Evolutionary conservation across 2,113 vertebrate species (phyloP), one percentile per base, ranked within the genome.

Genomic region (Rhegmatorhina hoffmannsi): DNA sequence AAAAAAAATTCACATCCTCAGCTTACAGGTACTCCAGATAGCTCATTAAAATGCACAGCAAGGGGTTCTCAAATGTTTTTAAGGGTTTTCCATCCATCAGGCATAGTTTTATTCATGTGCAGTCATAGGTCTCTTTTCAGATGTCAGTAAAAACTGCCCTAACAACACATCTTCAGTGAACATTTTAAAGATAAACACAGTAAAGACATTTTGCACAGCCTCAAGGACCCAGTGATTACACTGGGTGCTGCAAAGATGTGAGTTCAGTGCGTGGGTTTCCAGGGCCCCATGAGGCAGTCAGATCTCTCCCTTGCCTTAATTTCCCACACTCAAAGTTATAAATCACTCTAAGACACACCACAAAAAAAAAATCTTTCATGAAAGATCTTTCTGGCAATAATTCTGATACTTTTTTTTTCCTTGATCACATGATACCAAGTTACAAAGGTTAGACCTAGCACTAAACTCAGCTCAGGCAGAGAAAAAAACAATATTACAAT

Each of bases 71-170:
- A 46, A n/a, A 19, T 10, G 11, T 7, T 56, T 82, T 36, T 14
- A 58, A 81, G n/a, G 43, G 49, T 46, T 75, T 87, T 70, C 43
- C 5, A 11, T 64, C 66, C 34, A 40, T 47, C 7, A 1, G 14
- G 6, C 7, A 17, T 25, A 60, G 9, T 26, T 87, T 76, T 7
- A 38, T 23, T 47, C 38, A 36, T 69, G 34, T 5, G 10, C 23
- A 53, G 20, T 28, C 0, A 0, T 10, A 28, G 7, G 10, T 36
- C 33, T 69, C 17, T 5, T 38, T 73, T 44, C 36, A 84, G 49
- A 84, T 43, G 29, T 53, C 75, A 80, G 44, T 3, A 6, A 89
- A 78, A 82, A 43, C 47, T 1, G 0, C 47, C 47, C 28, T 29
- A 52, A n/a, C 19, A 52, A n/a, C 19, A 20, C n/a, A 49, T 36